Base-by-base conservation (phyloP, 2,888 invertebrate genomes). In the Tetramorium bicarinatum region DNA sequence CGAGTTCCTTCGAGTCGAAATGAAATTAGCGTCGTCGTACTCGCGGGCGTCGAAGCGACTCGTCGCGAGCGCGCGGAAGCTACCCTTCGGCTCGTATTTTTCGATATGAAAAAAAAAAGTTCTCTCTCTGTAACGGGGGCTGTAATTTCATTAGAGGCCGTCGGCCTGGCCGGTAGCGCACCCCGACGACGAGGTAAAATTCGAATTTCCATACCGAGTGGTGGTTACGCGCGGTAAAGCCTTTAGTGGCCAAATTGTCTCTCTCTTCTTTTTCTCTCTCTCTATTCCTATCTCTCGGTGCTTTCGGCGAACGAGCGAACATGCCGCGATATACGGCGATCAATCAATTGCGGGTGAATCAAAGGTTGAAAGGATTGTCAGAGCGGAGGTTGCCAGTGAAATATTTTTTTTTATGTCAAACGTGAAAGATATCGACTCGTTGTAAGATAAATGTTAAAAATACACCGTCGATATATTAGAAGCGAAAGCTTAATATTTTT, bases 151-250 rank as follows among this genome's bases (percentile, higher is more conserved):
- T 84, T 84, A 84, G 25, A 49, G 71, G 29, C 47, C 64, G 62
- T 79, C 79, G 71, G 54, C 29, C 64, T 72, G 66, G 67, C 74
- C 49, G 67, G 52, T 44, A 72, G 66, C 75, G 52, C 81, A 13
- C 54, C 18, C 71, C 64, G 64, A 54, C 52, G 67, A 67, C 54
- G 21, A 56, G 66, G 77, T 64, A 72, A 83, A 83, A 77, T 77
- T 77, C 71, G 72, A 72, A 77, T 85, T 77, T 72, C 83, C 71
- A 83, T 83, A 83, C 54, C 64, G 83, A 77, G 47, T 25, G 59
- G 79, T 59, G 72, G 79, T 80, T 80, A 72, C 79, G 72, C 54
- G 81, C 44, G 83, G n/a, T 64, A 64, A 66, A 80, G 29, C 59
- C 72, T 71, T 80, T 80, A 80, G 71, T 80, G 71, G 72, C 72